Evolutionary conservation across 2,113 vertebrate genomes (phyloP).

Genomic region (Menidia beryllina): DNA sequence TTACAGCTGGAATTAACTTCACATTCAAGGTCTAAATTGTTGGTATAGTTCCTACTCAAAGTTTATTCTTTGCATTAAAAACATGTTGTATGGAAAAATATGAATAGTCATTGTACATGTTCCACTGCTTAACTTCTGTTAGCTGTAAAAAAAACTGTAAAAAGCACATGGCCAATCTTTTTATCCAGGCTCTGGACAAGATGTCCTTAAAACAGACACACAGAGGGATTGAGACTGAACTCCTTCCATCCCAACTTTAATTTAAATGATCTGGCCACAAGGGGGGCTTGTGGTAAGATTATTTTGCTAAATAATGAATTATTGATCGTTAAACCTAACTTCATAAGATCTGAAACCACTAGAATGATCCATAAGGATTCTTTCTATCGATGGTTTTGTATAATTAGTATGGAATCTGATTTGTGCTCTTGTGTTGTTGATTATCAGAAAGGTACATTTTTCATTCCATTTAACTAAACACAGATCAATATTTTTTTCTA

Average conservation of each 20-base stretch:
- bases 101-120: neutral
- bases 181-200: neutral
- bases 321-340: neutral
- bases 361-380: neutral
- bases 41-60: neutral
- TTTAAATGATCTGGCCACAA: neutral
- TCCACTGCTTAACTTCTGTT: neutral
- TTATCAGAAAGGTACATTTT: slow-evolving; percentile 7
- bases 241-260: neutral
- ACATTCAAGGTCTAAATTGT: neutral
- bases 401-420: neutral
- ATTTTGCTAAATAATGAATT: slow-evolving; percentile 9
- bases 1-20: neutral
- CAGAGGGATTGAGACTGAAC: neutral
- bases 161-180: neutral
- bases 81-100: neutral
- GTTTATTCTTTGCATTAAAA: neutral
- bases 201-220: neutral
- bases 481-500: slow-evolving; percentile 34
- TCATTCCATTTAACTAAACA: slow-evolving; percentile 14
- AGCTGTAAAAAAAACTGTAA: neutral
- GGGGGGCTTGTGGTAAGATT: neutral
- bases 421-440: neutral
- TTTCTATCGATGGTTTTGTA: neutral
- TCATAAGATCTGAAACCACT: neutral